Evolutionary conservation across 1,140 invertebrate species (phyloP).

Genomic region (Elysia chlorotica): DNA sequence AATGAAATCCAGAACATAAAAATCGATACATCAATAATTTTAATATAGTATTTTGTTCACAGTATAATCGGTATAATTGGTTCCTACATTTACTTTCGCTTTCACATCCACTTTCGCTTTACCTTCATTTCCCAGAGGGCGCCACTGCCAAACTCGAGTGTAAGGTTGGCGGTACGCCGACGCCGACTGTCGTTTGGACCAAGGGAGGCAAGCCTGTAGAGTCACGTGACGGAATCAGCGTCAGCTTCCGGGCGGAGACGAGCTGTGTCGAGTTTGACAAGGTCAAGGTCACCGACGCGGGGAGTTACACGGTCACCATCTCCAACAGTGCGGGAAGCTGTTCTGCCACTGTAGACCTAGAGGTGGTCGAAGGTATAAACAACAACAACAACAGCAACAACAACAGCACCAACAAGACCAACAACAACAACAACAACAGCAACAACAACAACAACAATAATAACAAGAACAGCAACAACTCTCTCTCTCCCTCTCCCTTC

Average conservation of each 20-base stretch:
- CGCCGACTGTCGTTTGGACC: slow-evolving; percentile 64
- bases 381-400: too few species aligned
- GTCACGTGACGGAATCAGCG: slow-evolving; percentile 75
- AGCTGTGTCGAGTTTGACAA: slow-evolving; percentile 90
- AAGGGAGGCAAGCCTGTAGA: slow-evolving; percentile 86
- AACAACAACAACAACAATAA: too few species aligned
- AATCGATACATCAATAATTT: too few species aligned
- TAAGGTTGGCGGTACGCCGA: slow-evolving; percentile 50
- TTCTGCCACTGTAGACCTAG: slow-evolving; percentile 70
- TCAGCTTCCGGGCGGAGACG: slow-evolving; percentile 84
- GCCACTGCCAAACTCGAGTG: slow-evolving; percentile 48
- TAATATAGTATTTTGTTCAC: too few species aligned
- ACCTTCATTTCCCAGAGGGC: slow-evolving; percentile 48
- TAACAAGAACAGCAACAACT: too few species aligned
- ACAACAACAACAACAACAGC: too few species aligned
- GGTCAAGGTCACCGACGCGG: slow-evolving; percentile 90
- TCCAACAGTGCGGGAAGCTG: slow-evolving; percentile 84
- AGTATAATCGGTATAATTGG: too few species aligned
- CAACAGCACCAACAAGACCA: too few species aligned
- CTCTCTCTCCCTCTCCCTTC: too few species aligned
- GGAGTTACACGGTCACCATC: slow-evolving; percentile 92
- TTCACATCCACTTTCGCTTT: too few species aligned
- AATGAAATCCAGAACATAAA: too few species aligned
- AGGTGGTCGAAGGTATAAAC: slow-evolving; percentile 48
- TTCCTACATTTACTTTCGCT: too few species aligned